Evolutionary conservation across 2,113 vertebrate species (phyloP).

Genomic region (Caranx ignobilis): DNA sequence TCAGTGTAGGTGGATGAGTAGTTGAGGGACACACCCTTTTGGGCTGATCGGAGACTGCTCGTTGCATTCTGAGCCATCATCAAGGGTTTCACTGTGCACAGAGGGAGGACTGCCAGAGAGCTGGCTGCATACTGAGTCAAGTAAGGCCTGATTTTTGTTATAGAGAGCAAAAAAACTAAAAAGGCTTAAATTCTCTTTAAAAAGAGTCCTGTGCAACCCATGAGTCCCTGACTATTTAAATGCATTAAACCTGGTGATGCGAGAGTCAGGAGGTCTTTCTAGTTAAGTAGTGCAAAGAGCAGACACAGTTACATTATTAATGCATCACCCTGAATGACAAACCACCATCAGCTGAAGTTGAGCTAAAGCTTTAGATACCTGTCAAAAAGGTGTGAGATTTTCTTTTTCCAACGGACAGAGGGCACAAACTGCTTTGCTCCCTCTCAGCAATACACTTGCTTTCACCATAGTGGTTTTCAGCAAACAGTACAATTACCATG

Average conservation of each 20-base stretch:
- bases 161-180: no score
- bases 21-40: no score
- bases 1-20: no score
- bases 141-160: no score
- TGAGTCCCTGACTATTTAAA: not conserved
- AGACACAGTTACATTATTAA: not conserved
- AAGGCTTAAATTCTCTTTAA: not conserved
- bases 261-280: not conserved
- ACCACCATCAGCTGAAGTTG: conserved; percentile 3
- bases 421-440: not conserved
- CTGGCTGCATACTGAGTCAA: no score
- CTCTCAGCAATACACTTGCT: conserved; percentile 12
- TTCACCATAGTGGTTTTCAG: conserved; percentile 14
- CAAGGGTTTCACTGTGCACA: no score
- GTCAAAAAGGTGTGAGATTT: conserved; percentile 19
- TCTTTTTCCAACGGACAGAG: not conserved
- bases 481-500: conserved; percentile 16
- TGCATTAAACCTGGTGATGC: not conserved
- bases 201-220: not conserved
- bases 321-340: not conserved
- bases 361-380: not conserved
- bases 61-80: no score
- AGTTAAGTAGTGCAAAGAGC: not conserved
- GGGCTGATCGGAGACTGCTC: no score
- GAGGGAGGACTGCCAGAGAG: no score